A percentile compares a stretch with the other conserved stretches of the same genome.
Conservation (phyloP, 2,113 vertebrate species). For the Phyllostomus discolor region DNA sequence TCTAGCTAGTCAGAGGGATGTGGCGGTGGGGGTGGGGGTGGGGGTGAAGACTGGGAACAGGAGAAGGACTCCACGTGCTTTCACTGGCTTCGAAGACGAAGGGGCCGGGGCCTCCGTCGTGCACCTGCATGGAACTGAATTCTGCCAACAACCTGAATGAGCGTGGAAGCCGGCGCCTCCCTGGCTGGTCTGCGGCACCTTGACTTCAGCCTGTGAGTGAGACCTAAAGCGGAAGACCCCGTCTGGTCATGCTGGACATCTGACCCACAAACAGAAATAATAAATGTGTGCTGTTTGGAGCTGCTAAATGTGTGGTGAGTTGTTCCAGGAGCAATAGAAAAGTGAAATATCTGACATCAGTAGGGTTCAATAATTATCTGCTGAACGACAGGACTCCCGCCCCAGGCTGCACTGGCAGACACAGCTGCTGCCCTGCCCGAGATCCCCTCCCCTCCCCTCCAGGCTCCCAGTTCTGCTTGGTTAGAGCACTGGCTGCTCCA, state of each 20-base stretch:
- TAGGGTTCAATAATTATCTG: neutral
- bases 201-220: neutral
- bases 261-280: neutral
- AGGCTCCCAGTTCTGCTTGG: neutral
- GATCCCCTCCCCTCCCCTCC: too few relatives aligned
- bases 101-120: neutral
- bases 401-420: neutral
- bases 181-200: too few relatives aligned
- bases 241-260: neutral
- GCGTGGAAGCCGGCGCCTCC: neutral
- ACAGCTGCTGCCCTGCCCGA: neutral
- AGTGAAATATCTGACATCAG: too few relatives aligned
- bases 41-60: neutral
- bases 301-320: neutral
- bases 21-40: neutral
- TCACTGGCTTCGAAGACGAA: neutral
- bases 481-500: neutral
- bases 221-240: neutral
- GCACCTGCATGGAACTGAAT: neutral
- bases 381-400: accelerated
- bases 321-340: neutral
- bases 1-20: neutral
- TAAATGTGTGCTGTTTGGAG: neutral
- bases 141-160: neutral
- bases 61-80: neutral